phyloP scores from a whole-genome alignment of 2,888 invertebrate species.

The Melieria picta region DNA sequence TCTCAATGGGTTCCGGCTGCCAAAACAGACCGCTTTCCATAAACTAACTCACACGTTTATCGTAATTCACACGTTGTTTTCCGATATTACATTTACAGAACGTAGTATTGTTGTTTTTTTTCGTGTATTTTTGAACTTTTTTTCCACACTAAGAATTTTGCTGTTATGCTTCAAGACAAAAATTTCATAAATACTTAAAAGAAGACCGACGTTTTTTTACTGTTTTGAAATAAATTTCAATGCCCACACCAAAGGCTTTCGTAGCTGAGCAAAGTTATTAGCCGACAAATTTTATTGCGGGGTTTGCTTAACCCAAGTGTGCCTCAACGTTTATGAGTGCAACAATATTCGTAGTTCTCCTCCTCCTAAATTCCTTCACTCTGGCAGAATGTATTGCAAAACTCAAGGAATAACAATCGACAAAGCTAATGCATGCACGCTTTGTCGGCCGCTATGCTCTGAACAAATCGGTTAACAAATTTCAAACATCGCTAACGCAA shows the following conservation, averaged over 20 bases:
- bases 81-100: slow-evolving; percentile 1
- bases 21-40: slow-evolving; percentile 26
- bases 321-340: no score
- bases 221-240: slow-evolving; percentile 28
- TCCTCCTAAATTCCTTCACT: no score
- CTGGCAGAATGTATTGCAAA: no score
- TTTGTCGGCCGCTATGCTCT: no score
- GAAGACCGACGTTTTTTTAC: slow-evolving; percentile 12
- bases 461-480: no score
- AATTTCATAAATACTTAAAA: slow-evolving; percentile 13
- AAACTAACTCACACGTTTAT: slow-evolving; percentile 11
- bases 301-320: no score
- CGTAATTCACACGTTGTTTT: not conserved
- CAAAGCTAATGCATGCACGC: no score
- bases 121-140: slow-evolving; percentile 24
- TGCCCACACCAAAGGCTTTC: not conserved
- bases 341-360: no score
- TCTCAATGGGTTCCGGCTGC: slow-evolving; percentile 6
- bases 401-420: no score
- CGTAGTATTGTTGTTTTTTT: not conserved
- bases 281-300: no score
- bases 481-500: no score
- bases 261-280: not conserved
- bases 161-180: slow-evolving; percentile 18
- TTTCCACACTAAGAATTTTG: slow-evolving; percentile 27